Base-by-base conservation (phyloP, 2,888 invertebrate species). In the Pterostichus madidus region DNA sequence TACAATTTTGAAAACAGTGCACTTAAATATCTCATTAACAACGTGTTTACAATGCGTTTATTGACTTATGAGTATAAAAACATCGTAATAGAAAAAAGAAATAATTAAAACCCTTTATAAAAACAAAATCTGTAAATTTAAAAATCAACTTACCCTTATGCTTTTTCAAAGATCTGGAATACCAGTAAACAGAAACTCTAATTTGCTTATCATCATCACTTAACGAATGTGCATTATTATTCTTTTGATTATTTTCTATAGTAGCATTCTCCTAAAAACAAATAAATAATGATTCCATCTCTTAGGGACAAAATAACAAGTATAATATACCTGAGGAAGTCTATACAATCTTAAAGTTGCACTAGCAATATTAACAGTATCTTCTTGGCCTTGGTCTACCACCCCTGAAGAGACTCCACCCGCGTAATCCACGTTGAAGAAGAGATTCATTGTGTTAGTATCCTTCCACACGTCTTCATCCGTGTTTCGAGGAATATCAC, bases 171-270 rank as follows among this genome's bases (percentile, higher is more conserved):
- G 92, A 90, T 81, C 91, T 91, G 2, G 91, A 92, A 86, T 93
- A 93, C 89, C 91, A 92, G 85, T 92, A 93, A 71, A 93, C 90
- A 0, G 93, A 92, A 83, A 93, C 91, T 83, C 92, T 89, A 78
- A 93, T 90, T 84, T 92, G 90, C 86, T 91, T 91, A 61, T 93
- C 93, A 31, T 92, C 92, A 64, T 90, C 90, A 15, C 89, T 68
- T 5, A 83, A 7, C 6, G 52, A 24, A 13, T 83, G 61, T n/a
- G 83, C 32, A 15, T 53, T 52, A 35, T 59, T 49, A 10, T 15
- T 75, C 17, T 80, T 52, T 24, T 76, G 76, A 13, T 59, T 76
- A 32, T 59, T 49, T 17, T 17, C 49, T 32, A 46, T 44, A 11
- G 75, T 82, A 17, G 82, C 15, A 46, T 76, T 83, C 1, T 35